Conservation (phyloP, 2,113 vertebrate genomes). For the Arizona elegans region DNA sequence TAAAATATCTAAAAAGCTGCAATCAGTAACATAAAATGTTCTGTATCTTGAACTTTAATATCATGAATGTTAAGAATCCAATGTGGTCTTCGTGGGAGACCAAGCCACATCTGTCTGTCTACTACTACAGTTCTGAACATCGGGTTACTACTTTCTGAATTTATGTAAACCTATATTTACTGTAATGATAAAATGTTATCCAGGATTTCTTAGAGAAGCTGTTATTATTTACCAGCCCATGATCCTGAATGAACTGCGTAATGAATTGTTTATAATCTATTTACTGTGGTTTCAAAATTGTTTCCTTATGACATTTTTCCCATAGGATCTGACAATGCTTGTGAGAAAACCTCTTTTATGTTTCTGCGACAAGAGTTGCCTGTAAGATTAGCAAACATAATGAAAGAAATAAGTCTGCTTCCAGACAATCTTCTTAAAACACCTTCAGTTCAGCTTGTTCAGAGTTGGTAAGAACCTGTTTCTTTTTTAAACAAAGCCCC, state of each 20-base stretch:
- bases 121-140: not conserved
- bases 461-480: constrained; percentile 85
- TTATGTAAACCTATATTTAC: not conserved
- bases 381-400: constrained; percentile 92
- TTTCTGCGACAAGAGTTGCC: constrained; percentile 93
- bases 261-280: not conserved
- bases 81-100: not conserved
- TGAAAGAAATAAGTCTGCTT: constrained; percentile 96
- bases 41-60: not conserved
- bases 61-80: not conserved
- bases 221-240: not conserved
- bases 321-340: constrained; percentile 90
- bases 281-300: not conserved
- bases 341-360: constrained; percentile 93
- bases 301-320: constrained; percentile 4
- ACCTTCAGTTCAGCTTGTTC: constrained; percentile 89
- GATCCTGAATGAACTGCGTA: not conserved
- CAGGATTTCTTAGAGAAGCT: not conserved
- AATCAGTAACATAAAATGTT: not conserved
- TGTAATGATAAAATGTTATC: not conserved
- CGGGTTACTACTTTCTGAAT: not conserved
- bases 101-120: not conserved
- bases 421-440: constrained; percentile 92
- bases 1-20: not conserved
- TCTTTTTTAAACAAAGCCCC: not conserved